Conservation (phyloP, 2,888 invertebrate species). For the Liopterus haemorrhoidalis region DNA sequence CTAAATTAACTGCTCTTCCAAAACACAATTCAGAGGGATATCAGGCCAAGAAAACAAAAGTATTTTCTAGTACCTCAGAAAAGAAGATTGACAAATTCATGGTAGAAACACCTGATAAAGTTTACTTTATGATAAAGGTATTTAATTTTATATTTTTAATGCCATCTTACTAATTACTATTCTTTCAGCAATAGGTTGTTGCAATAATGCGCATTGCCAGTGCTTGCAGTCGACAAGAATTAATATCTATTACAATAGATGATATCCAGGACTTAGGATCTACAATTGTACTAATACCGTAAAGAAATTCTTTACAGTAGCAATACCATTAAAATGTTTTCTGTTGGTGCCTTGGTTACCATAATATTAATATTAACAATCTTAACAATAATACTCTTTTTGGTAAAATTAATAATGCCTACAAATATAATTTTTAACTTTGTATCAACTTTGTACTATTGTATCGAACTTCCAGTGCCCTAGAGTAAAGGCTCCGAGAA, state of each 20-base stretch:
- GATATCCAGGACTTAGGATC: slow-evolving; percentile 6
- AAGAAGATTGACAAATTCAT: slow-evolving; percentile 2
- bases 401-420: too few species aligned
- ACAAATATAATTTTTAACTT: too few species aligned
- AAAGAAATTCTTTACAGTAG: too few species aligned
- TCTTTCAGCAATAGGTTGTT: neutral
- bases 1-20: slow-evolving; percentile 1
- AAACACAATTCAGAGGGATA: slow-evolving; percentile 1
- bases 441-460: too few species aligned
- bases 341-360: too few species aligned
- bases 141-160: slow-evolving; percentile 1
- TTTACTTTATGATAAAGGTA: slow-evolving; percentile 2
- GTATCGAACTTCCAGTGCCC: too few species aligned
- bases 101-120: neutral
- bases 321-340: too few species aligned
- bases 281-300: slow-evolving; percentile 2
- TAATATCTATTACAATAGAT: slow-evolving; percentile 1
- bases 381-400: too few species aligned
- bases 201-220: slow-evolving; percentile 5
- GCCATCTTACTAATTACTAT: neutral
- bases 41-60: slow-evolving; percentile 3
- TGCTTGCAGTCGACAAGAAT: slow-evolving; percentile 5
- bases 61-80: slow-evolving; percentile 1
- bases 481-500: too few species aligned
- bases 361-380: too few species aligned